Percentiles rank a stretch among this genome's conserved stretches.
Evolutionary conservation across 2,113 vertebrate genomes (phyloP).

Genomic region (Strix uralensis): DNA sequence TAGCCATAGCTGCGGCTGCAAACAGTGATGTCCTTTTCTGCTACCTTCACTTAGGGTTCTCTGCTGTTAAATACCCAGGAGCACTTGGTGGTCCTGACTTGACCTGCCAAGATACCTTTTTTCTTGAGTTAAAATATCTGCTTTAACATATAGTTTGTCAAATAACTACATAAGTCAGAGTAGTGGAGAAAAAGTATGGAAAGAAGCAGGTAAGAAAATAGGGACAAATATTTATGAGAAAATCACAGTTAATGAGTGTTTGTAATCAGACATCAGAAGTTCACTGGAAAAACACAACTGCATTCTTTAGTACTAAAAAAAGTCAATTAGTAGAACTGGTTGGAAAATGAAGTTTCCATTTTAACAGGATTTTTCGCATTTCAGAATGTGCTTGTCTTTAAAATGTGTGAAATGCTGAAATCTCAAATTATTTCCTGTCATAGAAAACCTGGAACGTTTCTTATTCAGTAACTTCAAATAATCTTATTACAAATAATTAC

Average conservation of each 20-base stretch:
- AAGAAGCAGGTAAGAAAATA: background rate
- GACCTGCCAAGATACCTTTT: background rate
- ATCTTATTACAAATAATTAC: conserved; percentile 49
- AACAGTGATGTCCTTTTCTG: background rate
- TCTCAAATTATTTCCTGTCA: background rate
- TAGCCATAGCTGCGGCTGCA: fast-evolving
- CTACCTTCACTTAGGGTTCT: background rate
- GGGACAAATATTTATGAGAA: background rate
- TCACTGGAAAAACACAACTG: background rate
- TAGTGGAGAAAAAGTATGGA: background rate
- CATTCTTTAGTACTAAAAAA: background rate
- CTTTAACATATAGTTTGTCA: background rate
- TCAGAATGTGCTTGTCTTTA: background rate
- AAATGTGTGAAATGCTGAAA: background rate
- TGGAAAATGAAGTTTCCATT: background rate
- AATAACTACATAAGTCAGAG: background rate
- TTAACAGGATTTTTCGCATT: background rate
- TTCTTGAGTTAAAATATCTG: background rate
- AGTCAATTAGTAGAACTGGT: background rate
- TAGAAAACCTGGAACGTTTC: background rate
- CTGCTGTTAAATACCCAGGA: background rate
- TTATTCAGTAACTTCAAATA: conserved; percentile 24
- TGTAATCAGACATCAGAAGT: background rate
- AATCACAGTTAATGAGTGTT: background rate
- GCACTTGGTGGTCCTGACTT: background rate